Evolutionary conservation across 1,140 invertebrate species (phyloP), one percentile per base, ranked within the genome.

Genomic region (Periplaneta americana): DNA sequence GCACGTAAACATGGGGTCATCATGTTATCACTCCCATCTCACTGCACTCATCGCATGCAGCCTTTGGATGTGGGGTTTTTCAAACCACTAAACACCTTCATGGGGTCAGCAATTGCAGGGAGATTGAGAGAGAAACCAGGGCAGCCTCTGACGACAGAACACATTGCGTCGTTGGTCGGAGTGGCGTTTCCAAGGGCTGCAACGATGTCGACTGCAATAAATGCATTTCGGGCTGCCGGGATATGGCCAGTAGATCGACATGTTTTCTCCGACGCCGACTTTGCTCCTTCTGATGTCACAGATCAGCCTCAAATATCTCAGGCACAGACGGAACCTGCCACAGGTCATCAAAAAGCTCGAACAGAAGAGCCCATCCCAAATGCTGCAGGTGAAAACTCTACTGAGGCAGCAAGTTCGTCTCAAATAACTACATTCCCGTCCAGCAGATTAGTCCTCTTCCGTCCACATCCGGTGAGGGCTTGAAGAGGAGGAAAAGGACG

Each of bases 21-120:
- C 34, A 34, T 81, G n/a, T 74, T 74, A 33, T 66, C 36, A 37
- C 34, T 80, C 18, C 35, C 79, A 80, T 39, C 87, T 35, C 87
- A 88, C 79, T 85, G 84, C 80, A 87, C 85, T 22, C 88, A 89
- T 81, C 84, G 85, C 82, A 81, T 89, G 39, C 88, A 89, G 82
- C 87, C 87, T 9, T 82, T 88, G n/a, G 88, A 89, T 83, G 85
- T 85, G 13, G 81, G 66, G 13, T 83, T 88, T 37, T 86, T 85
- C 83, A 85, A 83, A 75, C 86, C 87, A 8, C 84, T 88, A 36
- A 88, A 85, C 66, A 80, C 74, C 10, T 86, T 74, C 13, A 32
- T 48, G 36, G 37, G 36, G 74, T 22, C 10, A 0, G 79, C 79
- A 74, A 74, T 74, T 37, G 35, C 36, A 34, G 48, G 18, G 33